Evolutionary conservation across 2,888 invertebrate species (phyloP).

Genomic region (Hydrotaea cyrtoneurina): DNA sequence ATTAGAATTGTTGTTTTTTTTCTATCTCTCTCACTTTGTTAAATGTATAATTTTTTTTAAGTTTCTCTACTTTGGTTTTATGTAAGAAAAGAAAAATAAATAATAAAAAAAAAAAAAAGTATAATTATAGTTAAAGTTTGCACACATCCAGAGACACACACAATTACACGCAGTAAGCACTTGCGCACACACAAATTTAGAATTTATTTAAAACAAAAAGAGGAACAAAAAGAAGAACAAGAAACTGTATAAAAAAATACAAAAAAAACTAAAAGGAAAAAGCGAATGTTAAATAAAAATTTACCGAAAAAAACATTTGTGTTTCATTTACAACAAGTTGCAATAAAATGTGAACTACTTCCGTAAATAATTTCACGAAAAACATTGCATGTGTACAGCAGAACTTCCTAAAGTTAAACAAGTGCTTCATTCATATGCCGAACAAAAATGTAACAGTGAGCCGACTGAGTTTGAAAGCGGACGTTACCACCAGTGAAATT

Average conservation of each 20-base stretch:
- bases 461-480: too few species aligned
- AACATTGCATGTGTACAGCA: too few species aligned
- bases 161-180: slow-evolving; percentile 59
- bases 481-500: too few species aligned
- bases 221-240: not conserved
- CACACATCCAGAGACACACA: slow-evolving; percentile 13
- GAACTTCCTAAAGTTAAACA: too few species aligned
- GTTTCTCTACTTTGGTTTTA: slow-evolving; percentile 33
- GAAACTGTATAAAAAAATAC: slow-evolving; percentile 9
- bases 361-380: too few species aligned
- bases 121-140: slow-evolving; percentile 43
- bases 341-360: too few species aligned
- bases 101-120: slow-evolving; percentile 9
- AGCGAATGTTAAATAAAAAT: slow-evolving; percentile 49
- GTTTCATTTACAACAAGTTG: too few species aligned
- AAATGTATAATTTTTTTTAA: not conserved
- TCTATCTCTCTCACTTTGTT: not conserved
- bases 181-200: slow-evolving; percentile 62
- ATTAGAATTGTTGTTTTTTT: not conserved
- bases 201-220: slow-evolving; percentile 50
- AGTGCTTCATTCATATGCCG: too few species aligned
- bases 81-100: too few species aligned
- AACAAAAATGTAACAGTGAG: too few species aligned
- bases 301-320: slow-evolving; percentile 29
- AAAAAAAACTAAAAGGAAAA: not conserved